Evolutionary conservation across 2,888 invertebrate genomes (phyloP).

Genomic region (Hermaeophaga mercurialis): DNA sequence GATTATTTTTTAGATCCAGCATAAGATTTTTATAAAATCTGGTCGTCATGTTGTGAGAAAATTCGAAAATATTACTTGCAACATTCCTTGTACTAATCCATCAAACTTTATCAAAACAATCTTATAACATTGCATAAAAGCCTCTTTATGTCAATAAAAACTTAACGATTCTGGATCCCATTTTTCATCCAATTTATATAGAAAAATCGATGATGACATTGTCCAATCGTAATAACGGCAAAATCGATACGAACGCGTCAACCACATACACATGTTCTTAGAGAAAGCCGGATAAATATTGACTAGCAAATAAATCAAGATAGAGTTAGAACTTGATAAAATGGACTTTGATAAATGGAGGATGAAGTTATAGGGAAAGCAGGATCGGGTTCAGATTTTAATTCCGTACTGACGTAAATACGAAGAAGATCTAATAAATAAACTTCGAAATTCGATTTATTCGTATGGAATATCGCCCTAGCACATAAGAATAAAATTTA

Average conservation of each 20-base stretch:
- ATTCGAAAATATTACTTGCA: not conserved
- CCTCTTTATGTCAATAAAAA: constrained; percentile 11
- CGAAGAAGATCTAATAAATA: no score
- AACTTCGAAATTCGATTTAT: no score
- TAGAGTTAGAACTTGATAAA: constrained; percentile 34
- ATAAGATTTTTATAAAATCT: no score
- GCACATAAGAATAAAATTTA: no score
- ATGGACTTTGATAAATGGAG: constrained; percentile 36
- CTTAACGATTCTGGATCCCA: not conserved
- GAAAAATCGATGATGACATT: not conserved
- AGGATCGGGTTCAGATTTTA: constrained; percentile 3
- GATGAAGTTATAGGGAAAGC: constrained; percentile 13
- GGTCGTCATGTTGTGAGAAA: no score
- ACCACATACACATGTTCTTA: constrained; percentile 6
- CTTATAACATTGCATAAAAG: not conserved
- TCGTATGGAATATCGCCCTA: no score
- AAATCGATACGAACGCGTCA: constrained; percentile 2
- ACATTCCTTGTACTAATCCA: not conserved
- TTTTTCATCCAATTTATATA: constrained; percentile 10
- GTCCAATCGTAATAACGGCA: not conserved
- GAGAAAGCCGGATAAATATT: constrained; percentile 34
- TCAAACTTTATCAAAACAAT: not conserved
- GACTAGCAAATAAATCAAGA: constrained; percentile 35
- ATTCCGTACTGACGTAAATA: no score
- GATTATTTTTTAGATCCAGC: no score